A percentile compares a stretch with the other conserved stretches of the same genome.
phyloP scores from a whole-genome alignment of 2,113 vertebrate species.

The Nansenia antarctica region DNA sequence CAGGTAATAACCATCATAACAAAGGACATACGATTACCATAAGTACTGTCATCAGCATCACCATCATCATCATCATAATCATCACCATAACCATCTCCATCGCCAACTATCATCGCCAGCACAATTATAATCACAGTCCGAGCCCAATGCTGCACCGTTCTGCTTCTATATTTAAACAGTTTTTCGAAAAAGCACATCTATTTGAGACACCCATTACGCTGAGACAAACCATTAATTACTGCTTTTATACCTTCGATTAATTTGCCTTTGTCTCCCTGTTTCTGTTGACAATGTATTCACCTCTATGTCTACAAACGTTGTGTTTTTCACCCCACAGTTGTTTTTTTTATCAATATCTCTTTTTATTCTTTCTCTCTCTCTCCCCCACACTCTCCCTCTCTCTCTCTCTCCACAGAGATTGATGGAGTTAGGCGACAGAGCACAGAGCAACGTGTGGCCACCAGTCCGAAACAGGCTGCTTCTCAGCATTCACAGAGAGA shows the following conservation, averaged over 20 bases:
- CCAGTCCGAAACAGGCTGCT: constrained; percentile 75
- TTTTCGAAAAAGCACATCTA: constrained; percentile 43
- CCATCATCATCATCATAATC: constrained; percentile 39
- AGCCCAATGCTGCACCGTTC: constrained; percentile 50
- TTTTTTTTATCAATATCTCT: constrained; percentile 62
- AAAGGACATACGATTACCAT: constrained; percentile 43
- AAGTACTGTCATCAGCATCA: constrained; percentile 55
- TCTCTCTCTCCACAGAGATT: constrained; percentile 69
- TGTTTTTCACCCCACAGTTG: constrained; percentile 53
- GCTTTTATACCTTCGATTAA: constrained; percentile 43
- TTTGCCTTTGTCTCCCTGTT: constrained; percentile 46
- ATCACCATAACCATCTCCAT: constrained; percentile 46
- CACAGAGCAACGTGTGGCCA: constrained; percentile 77
- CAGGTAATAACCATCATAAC: constrained; percentile 59
- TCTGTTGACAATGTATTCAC: constrained; percentile 29
- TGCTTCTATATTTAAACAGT: constrained; percentile 50
- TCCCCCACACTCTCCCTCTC: constrained; percentile 31
- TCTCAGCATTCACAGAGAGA: constrained; percentile 46
- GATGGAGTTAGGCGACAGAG: constrained; percentile 78
- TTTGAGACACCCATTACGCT: constrained; percentile 49
- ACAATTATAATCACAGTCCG: constrained; percentile 51
- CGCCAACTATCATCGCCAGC: too few relatives aligned
- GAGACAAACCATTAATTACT: constrained; percentile 62
- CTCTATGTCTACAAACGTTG: constrained; percentile 36
- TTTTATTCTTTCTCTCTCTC: constrained; percentile 46